phyloP scores from a whole-genome alignment of 1,140 invertebrate genomes.

The Drosophila elegans region DNA sequence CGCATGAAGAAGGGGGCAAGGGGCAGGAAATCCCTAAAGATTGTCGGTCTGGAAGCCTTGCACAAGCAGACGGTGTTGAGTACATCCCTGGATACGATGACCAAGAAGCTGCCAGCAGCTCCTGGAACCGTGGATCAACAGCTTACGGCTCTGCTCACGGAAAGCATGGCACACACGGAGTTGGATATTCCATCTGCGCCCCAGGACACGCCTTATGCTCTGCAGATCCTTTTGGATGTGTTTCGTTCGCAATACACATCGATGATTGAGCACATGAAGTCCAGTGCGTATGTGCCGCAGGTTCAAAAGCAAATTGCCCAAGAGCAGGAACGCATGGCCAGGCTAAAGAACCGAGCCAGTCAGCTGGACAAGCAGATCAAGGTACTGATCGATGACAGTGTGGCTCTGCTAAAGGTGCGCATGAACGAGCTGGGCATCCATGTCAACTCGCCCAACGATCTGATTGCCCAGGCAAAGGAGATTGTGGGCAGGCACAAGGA shows the following conservation, averaged over 20 bases:
- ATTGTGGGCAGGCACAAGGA: slow-evolving; percentile 96
- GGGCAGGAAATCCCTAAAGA: slow-evolving; percentile 85
- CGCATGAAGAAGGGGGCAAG: slow-evolving; percentile 75
- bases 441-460: slow-evolving; percentile 92
- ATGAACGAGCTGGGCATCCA: slow-evolving; percentile 96
- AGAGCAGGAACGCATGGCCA: slow-evolving; percentile 93
- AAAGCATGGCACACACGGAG: slow-evolving; percentile 90
- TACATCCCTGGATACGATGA: slow-evolving; percentile 87
- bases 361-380: slow-evolving; percentile 96
- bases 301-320: slow-evolving; percentile 91
- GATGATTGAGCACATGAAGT: slow-evolving; percentile 93
- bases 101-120: slow-evolving; percentile 91
- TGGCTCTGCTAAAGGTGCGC: slow-evolving; percentile 94
- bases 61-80: slow-evolving; percentile 96
- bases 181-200: slow-evolving; percentile 92
- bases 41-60: slow-evolving; percentile 94
- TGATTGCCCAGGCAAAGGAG: slow-evolving; percentile 95
- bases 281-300: slow-evolving; percentile 89
- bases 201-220: slow-evolving; percentile 91
- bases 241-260: slow-evolving; percentile 93
- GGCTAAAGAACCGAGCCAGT: slow-evolving; percentile 91
- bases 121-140: slow-evolving; percentile 96
- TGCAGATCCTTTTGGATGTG: slow-evolving; percentile 94
- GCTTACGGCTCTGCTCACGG: slow-evolving; percentile 90
- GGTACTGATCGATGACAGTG: slow-evolving; percentile 95